phyloP scores from a whole-genome alignment of 2,113 vertebrate genomes.

The Thinocorus orbignyianus region DNA sequence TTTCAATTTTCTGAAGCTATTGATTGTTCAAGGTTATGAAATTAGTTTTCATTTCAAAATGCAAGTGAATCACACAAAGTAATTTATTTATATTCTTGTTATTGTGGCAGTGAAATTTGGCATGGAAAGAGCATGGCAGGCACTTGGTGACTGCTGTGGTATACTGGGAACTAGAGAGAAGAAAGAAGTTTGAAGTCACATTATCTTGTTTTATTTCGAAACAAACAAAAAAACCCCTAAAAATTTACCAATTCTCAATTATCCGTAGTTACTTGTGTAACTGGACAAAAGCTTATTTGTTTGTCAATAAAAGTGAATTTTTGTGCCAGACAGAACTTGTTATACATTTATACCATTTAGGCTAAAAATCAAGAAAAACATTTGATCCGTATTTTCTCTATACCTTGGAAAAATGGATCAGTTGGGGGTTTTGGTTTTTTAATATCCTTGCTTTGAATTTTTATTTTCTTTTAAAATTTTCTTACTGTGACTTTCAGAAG shows the following conservation, averaged over 20 bases:
- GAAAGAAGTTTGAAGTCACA: neutral
- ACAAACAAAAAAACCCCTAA: neutral
- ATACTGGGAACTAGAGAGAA: neutral
- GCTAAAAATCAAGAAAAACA: neutral
- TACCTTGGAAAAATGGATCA: neutral
- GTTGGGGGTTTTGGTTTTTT: neutral
- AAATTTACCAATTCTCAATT: neutral
- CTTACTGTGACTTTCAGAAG: neutral
- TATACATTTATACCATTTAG: neutral
- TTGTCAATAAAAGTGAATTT: neutral
- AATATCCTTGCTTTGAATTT: neutral
- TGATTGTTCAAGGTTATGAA: neutral
- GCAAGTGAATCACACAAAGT: neutral
- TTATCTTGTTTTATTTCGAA: neutral
- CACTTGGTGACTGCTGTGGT: neutral
- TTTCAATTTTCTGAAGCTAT: neutral
- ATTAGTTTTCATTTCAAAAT: constrained; percentile 11
- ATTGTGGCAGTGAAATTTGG: neutral
- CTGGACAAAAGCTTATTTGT: neutral
- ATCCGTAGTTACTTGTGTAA: neutral
- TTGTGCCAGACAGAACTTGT: neutral
- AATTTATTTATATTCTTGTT: neutral
- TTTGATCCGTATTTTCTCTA: neutral
- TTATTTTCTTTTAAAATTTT: neutral
- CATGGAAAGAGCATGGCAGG: neutral